These are phyloP conservation scores for Drosophila seclusa DNA, from an alignment of 2,888 invertebrate genomes.

Conservation along the genomic window DNA sequence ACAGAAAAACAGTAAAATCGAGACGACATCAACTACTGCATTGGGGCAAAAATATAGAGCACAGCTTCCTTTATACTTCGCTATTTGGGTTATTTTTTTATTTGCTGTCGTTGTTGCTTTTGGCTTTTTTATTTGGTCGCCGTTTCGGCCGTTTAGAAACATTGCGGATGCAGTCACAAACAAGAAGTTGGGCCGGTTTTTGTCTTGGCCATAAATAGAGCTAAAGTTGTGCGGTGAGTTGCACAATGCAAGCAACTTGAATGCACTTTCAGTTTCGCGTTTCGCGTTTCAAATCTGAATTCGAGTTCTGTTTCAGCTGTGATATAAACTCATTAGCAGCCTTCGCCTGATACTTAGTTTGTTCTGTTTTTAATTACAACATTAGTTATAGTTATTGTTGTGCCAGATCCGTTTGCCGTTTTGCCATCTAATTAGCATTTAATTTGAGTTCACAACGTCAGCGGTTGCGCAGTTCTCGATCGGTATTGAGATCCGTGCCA, in stretches of 20 bases:
- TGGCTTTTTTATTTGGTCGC: conserved; percentile 38
- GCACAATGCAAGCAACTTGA: conserved; percentile 65
- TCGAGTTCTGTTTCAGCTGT: conserved; percentile 36
- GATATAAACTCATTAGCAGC: conserved; percentile 32
- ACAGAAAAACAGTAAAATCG: conserved; percentile 14
- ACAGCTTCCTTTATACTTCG: conserved; percentile 69
- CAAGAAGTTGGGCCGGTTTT: conserved; percentile 76
- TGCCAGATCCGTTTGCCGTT: conserved; percentile 66
- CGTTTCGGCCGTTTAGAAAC: conserved; percentile 66
- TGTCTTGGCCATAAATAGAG: conserved; percentile 74
- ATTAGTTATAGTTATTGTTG: conserved; percentile 46
- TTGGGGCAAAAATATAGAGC: conserved; percentile 46
- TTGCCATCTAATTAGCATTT: conserved; percentile 63
- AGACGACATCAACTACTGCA: conserved; percentile 22
- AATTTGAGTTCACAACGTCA: conserved; percentile 58
- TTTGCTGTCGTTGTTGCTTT: background rate
- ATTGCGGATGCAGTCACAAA: conserved; percentile 73
- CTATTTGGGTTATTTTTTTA: conserved; percentile 34
- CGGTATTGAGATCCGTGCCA: conserved; percentile 43
- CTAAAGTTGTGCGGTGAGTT: conserved; percentile 56
- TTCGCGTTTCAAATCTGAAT: conserved; percentile 26
- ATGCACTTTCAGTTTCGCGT: conserved; percentile 65
- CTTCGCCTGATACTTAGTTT: conserved; percentile 16
- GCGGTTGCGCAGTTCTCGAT: conserved; percentile 42
- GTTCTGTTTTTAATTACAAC: conserved; percentile 63